These are phyloP conservation scores for Mobula hypostoma DNA, from an alignment of 2,113 vertebrate genomes.

Conservation along the genomic window DNA sequence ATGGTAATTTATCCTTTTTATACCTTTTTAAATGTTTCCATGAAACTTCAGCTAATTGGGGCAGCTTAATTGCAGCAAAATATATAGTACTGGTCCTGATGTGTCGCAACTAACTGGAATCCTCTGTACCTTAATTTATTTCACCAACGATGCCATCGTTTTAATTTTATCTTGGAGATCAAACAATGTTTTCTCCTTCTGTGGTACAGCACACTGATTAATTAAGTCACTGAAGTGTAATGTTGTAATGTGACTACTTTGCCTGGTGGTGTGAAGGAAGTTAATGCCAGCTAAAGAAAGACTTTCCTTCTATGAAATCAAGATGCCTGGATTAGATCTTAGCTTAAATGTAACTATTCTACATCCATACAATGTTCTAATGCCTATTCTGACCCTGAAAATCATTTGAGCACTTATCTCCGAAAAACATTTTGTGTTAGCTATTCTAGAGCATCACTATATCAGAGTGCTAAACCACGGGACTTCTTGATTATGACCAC, in stretches of 20 bases:
- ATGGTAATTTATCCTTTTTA: too few relatives aligned
- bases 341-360: too few relatives aligned
- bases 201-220: not conserved
- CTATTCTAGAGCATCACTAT: not conserved
- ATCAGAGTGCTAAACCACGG: not conserved
- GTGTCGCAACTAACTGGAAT: too few relatives aligned
- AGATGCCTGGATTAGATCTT: too few relatives aligned
- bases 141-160: not conserved
- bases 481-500: not conserved
- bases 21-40: too few relatives aligned
- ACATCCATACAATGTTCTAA: too few relatives aligned
- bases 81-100: too few relatives aligned
- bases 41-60: too few relatives aligned
- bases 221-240: not conserved
- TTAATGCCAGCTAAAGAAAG: not conserved
- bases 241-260: not conserved
- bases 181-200: not conserved
- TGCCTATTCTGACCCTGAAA: not conserved
- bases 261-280: not conserved
- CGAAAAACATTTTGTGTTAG: not conserved
- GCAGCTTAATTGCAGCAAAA: too few relatives aligned
- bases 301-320: not conserved
- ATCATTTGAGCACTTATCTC: not conserved
- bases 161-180: not conserved
- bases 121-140: not conserved